Base-by-base conservation (phyloP, 2,113 vertebrate species). In the Rhineura floridana region DNA sequence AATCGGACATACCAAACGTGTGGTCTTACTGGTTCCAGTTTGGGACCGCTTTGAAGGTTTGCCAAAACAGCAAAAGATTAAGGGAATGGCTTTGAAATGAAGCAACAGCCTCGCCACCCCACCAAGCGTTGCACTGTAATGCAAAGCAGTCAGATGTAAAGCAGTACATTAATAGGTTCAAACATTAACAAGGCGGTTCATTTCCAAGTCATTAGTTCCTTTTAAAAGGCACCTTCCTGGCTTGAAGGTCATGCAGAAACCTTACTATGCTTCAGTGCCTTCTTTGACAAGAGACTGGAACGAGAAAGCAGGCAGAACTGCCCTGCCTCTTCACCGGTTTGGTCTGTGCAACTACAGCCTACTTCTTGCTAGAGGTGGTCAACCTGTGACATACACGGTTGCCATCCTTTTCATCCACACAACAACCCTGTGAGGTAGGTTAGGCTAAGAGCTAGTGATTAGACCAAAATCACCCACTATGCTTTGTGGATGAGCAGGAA, bases 141-240 rank as follows among this genome's bases (percentile, higher is more conserved):
- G 10, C 83, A 0, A 0, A 85, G 73, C 59, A 78, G 52, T 59
- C 59, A 0, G 0, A 28, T 46, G 17, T 83, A 0, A 0, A 87
- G 84, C 48, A 65, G n/a, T 36, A 28, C 44, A 39, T 23, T 55
- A 65, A 78, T 78, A 11, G 86, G 88, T 88, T 95, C 92, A 96
- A 95, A 93, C 90, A 95, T 94, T 95, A 95, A 96, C 95, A 25
- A 46, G 85, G 46, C 69, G 79, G 48, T 55, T 79, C 86, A 44
- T 89, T 91, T 91, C 83, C 81, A 81, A 91, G 91, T 88, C 85
- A 90, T 78, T 89, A 76, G 30, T 33, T 87, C 36, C 36, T 77
- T 36, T 50, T 65, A 90, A 85, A 81, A 91, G 91, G 78, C 70
- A 78, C 75, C 67, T 2, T 87, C 0, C 0, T 3, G 62, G 90